These are phyloP conservation scores for Macrophya alboannulata DNA, from an alignment of 2,888 invertebrate species.

Conservation along the genomic window DNA sequence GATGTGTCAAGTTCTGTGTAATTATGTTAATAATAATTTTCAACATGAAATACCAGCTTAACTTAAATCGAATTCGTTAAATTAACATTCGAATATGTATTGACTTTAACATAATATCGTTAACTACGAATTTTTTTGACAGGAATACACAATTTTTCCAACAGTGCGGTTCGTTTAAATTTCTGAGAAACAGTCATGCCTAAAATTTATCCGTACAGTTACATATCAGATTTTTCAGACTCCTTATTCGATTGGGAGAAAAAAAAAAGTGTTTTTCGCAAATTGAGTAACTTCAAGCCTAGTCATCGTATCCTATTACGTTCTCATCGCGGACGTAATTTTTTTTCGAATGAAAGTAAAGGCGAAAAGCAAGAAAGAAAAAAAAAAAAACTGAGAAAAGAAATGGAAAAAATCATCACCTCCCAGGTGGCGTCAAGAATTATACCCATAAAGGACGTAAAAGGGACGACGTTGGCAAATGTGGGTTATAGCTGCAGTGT, in stretches of 20 bases:
- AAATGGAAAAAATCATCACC: constrained; percentile 41
- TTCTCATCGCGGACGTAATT: neutral
- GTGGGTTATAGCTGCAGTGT: neutral
- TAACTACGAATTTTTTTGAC: no score
- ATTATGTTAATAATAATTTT: no score
- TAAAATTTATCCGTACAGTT: neutral
- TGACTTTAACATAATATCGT: no score
- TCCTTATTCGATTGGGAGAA: no score
- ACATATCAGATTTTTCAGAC: neutral
- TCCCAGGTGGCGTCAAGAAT: constrained; percentile 39
- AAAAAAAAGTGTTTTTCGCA: neutral
- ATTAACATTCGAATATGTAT: no score
- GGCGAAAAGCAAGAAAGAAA: neutral
- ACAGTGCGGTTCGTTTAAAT: neutral
- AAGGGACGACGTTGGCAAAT: neutral
- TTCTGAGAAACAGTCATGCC: neutral
- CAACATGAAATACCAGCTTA: no score
- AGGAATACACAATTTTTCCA: no score
- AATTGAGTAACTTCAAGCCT: no score
- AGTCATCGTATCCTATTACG: neutral
- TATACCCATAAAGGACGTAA: neutral
- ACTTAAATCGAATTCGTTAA: no score
- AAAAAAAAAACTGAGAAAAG: neutral
- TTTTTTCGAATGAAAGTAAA: neutral
- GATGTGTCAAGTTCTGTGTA: no score